phyloP scores from a whole-genome alignment of 2,888 invertebrate genomes.

The Drosophila neutralis region DNA sequence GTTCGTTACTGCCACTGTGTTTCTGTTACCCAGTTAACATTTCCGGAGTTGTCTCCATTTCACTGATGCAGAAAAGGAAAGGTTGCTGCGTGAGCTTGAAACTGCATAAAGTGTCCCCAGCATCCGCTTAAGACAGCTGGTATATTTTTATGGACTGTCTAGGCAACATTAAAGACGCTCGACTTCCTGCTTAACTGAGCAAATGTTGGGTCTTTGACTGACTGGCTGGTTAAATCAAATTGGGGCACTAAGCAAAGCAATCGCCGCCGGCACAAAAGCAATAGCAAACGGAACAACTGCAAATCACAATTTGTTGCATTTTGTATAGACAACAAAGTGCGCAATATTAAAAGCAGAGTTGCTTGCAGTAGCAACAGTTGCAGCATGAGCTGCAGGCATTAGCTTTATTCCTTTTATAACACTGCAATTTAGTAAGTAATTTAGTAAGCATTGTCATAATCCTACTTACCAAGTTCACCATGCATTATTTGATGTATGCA shows the following conservation, averaged over 20 bases:
- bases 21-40: constrained; percentile 9
- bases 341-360: neutral
- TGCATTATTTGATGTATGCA: neutral
- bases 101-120: constrained; percentile 14
- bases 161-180: constrained; percentile 3
- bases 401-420: neutral
- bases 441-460: neutral
- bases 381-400: neutral
- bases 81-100: constrained; percentile 20
- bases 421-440: no score
- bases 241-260: constrained; percentile 30
- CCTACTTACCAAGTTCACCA: neutral
- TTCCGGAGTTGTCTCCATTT: constrained; percentile 27
- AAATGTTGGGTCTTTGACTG: neutral
- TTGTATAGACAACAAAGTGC: constrained; percentile 11
- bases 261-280: constrained; percentile 6
- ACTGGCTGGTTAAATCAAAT: constrained; percentile 21
- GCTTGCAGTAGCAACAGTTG: constrained; percentile 1
- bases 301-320: neutral
- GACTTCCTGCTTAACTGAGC: constrained; percentile 4
- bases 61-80: constrained; percentile 11
- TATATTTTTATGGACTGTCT: constrained; percentile 1
- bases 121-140: neutral
- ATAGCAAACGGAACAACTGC: neutral
- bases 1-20: neutral